phyloP scores from a whole-genome alignment of 2,113 vertebrate species.

The Cololabis saira region DNA sequence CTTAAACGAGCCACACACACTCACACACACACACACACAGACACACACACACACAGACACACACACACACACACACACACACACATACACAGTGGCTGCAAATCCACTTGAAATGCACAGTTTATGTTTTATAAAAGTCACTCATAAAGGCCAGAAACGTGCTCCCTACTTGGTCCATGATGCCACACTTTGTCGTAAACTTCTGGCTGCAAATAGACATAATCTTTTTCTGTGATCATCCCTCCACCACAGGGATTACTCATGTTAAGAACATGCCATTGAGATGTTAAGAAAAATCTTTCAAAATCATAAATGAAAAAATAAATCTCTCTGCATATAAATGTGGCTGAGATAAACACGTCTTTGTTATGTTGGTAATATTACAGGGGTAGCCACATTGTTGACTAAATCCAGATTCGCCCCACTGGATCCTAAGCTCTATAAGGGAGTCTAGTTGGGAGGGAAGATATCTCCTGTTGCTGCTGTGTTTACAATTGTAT shows the following conservation, averaged over 20 bases:
- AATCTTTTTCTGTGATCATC: constrained; percentile 7
- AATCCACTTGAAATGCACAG: constrained; percentile 42
- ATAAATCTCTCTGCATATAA: constrained; percentile 52
- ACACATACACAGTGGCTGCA: neutral
- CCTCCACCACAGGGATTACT: constrained; percentile 35
- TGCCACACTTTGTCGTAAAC: constrained; percentile 26
- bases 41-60: constrained; percentile 20
- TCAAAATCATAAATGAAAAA: constrained; percentile 58
- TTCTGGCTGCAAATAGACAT: neutral
- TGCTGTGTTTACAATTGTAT: no score
- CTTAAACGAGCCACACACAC: constrained; percentile 45
- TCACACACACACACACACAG: no score
- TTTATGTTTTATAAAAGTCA: constrained; percentile 35
- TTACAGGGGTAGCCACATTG: constrained; percentile 12
- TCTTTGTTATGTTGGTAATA: constrained; percentile 37
- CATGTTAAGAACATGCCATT: constrained; percentile 38
- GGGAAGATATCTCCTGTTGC: no score
- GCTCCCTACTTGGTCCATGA: neutral
- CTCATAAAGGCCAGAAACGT: constrained; percentile 27
- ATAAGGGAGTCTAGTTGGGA: neutral
- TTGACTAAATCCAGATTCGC: constrained; percentile 55
- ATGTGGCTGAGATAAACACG: constrained; percentile 44
- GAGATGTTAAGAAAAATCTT: constrained; percentile 55
- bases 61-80: constrained; percentile 2
- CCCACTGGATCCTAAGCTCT: constrained; percentile 1